Conservation (phyloP, 2,888 invertebrate species). For the Catocala sponsa region DNA sequence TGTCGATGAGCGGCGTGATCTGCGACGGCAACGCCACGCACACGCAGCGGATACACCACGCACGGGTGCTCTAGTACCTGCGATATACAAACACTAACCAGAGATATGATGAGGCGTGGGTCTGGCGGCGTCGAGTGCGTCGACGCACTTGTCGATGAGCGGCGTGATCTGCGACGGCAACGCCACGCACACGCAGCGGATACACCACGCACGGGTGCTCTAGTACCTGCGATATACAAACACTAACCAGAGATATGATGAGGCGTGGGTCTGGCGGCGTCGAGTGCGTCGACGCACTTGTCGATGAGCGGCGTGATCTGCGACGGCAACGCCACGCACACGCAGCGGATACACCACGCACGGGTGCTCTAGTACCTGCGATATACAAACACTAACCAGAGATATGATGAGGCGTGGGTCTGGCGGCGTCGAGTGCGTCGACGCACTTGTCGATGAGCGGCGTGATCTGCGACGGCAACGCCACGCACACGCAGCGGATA, state of each 20-base stretch:
- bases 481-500: slow-evolving; percentile 96
- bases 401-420: slow-evolving; percentile 96
- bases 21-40: slow-evolving; percentile 98
- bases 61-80: slow-evolving; percentile 97
- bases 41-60: slow-evolving; percentile 97
- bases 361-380: slow-evolving; percentile 95
- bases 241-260: slow-evolving; percentile 92
- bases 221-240: slow-evolving; percentile 88
- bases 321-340: slow-evolving; percentile 97
- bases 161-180: slow-evolving; percentile 98
- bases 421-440: slow-evolving; percentile 95
- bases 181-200: slow-evolving; percentile 96
- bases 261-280: slow-evolving; percentile 95
- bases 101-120: slow-evolving; percentile 96
- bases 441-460: slow-evolving; percentile 97
- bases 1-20: slow-evolving; percentile 97
- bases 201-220: slow-evolving; percentile 98
- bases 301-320: slow-evolving; percentile 98
- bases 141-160: slow-evolving; percentile 96
- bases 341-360: slow-evolving; percentile 97
- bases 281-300: slow-evolving; percentile 94
- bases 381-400: slow-evolving; percentile 76
- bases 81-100: slow-evolving; percentile 59
- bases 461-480: slow-evolving; percentile 97
- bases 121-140: slow-evolving; percentile 95